These are phyloP conservation scores for Stegostoma tigrinum DNA, from an alignment of 2,113 vertebrate genomes.

Conservation along the genomic window DNA sequence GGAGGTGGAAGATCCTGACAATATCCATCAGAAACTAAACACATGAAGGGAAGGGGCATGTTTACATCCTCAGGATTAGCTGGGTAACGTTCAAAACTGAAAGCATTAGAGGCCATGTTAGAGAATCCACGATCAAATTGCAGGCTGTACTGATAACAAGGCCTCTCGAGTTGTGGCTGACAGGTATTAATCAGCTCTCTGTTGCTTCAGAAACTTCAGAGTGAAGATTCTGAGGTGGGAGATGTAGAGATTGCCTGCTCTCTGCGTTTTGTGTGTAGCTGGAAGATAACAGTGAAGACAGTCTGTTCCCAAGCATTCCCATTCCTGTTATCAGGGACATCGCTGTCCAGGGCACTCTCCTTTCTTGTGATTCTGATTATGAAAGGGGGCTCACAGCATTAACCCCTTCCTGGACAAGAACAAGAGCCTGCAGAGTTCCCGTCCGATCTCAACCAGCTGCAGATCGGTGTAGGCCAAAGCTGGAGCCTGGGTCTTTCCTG, in stretches of 20 bases:
- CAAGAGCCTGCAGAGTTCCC: too few species aligned
- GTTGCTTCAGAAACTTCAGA: neutral
- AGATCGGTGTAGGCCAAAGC: too few species aligned
- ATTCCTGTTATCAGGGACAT: neutral
- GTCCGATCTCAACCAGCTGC: too few species aligned
- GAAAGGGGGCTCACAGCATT: too few species aligned
- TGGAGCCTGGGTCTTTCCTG: too few species aligned
- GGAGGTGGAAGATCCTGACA: neutral
- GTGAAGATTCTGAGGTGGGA: neutral
- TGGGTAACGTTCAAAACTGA: neutral
- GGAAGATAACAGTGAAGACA: neutral
- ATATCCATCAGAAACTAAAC: neutral
- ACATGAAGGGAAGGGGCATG: neutral
- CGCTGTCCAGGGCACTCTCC: too few species aligned
- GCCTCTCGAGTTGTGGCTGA: neutral
- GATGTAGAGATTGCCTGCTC: neutral
- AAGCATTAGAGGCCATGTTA: neutral
- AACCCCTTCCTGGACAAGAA: too few species aligned
- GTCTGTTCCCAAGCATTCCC: neutral
- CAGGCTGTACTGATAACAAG: neutral
- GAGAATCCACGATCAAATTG: neutral
- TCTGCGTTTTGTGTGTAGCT: neutral
- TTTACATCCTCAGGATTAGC: neutral
- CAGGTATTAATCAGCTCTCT: too few species aligned
- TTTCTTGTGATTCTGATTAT: too few species aligned